Evolutionary conservation across 2,888 invertebrate species (phyloP).

Genomic region (Scaptomyza flava): DNA sequence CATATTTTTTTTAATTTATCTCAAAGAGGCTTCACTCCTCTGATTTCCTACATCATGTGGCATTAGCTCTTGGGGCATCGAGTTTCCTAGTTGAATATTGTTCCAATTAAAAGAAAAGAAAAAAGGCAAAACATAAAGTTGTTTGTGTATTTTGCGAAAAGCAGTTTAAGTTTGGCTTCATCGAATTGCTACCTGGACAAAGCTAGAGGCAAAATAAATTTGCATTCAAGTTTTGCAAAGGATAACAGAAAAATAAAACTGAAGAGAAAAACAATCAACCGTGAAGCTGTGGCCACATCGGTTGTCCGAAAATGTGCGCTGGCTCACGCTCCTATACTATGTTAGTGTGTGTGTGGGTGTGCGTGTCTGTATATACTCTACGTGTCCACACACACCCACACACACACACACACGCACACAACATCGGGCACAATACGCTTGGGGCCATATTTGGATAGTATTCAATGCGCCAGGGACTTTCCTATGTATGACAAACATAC

Average conservation of each 20-base stretch:
- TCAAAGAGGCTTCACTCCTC: neutral
- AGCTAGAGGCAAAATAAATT: conserved; percentile 47
- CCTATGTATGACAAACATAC: conserved; percentile 77
- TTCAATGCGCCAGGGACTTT: conserved; percentile 72
- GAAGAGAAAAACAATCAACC: conserved; percentile 41
- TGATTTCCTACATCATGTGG: neutral
- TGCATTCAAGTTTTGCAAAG: conserved; percentile 56
- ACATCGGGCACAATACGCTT: conserved; percentile 59
- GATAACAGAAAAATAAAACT: conserved; percentile 14
- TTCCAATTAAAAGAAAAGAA: conserved; percentile 4
- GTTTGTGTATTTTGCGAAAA: neutral
- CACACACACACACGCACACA: conserved; percentile 5
- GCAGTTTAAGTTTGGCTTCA: conserved; percentile 39
- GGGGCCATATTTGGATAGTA: conserved; percentile 71
- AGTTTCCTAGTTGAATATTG: neutral
- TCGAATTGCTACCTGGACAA: conserved; percentile 24
- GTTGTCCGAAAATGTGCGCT: conserved; percentile 49
- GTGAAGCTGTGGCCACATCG: conserved; percentile 40
- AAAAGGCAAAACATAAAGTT: neutral
- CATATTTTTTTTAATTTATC: too few species aligned
- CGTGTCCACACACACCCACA: conserved; percentile 9
- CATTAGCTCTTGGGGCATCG: conserved; percentile 1
- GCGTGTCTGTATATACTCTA: too few species aligned
- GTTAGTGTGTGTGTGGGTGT: neutral
- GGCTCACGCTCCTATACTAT: conserved; percentile 40